A percentile compares a stretch with the other conserved stretches of the same genome.
phyloP scores from a whole-genome alignment of 2,113 vertebrate species.

The Rhadina sibilatrix region DNA sequence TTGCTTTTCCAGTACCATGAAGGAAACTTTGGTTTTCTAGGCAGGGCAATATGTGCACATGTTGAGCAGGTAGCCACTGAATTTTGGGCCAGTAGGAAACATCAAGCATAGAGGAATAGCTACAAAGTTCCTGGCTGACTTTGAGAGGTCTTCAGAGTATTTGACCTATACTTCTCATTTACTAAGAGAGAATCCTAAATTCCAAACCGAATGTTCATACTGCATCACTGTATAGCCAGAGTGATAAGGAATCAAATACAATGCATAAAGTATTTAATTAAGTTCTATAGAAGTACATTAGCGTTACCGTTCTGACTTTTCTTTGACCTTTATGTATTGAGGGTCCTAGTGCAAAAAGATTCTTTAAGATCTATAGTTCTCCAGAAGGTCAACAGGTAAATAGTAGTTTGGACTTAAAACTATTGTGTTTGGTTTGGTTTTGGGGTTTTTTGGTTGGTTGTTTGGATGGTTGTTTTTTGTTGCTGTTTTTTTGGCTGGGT shows the following conservation, averaged over 20 bases:
- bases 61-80: background rate
- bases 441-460: background rate
- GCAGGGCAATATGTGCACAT: background rate
- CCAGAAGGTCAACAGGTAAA: background rate
- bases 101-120: background rate
- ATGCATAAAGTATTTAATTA: background rate
- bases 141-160: background rate
- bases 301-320: background rate
- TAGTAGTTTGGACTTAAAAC: background rate
- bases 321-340: background rate
- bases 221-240: conserved; percentile 7
- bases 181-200: conserved; percentile 10
- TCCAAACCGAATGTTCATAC: conserved; percentile 9
- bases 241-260: conserved; percentile 10
- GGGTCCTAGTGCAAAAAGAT: background rate
- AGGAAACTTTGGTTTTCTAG: background rate
- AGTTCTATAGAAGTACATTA: background rate
- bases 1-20: background rate
- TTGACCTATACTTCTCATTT: background rate
- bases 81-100: background rate
- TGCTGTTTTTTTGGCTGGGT: background rate
- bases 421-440: background rate
- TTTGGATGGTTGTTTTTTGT: too few relatives aligned
- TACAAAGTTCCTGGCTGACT: background rate
- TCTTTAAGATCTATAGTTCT: background rate